Conservation (phyloP, 2,888 invertebrate genomes). For the Cetonia aurata region DNA sequence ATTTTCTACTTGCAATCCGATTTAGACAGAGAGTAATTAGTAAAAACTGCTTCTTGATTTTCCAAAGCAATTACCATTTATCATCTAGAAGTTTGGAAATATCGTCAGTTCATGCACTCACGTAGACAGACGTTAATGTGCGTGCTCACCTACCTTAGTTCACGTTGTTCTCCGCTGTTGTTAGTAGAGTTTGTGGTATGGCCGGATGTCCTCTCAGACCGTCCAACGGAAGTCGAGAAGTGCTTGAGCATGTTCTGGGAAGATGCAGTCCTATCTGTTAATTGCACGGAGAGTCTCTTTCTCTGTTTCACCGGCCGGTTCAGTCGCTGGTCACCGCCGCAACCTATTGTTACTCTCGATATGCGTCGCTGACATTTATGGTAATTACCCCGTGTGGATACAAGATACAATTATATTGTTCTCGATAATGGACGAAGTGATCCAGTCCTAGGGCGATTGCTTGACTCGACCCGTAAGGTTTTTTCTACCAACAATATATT, state of each 20-base stretch:
- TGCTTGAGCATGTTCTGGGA: slow-evolving; percentile 54
- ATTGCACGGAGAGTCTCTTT: slow-evolving; percentile 49
- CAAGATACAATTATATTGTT: slow-evolving; percentile 41
- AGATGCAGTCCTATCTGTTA: slow-evolving; percentile 54
- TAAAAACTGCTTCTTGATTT: too few relatives aligned
- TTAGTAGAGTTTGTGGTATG: slow-evolving; percentile 36
- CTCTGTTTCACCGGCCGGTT: slow-evolving; percentile 39
- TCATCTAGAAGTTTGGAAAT: neutral
- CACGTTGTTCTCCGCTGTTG: slow-evolving; percentile 25
- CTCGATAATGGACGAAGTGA: slow-evolving; percentile 35
- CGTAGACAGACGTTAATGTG: slow-evolving; percentile 20
- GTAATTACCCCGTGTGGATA: slow-evolving; percentile 42
- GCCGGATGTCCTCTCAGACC: slow-evolving; percentile 53
- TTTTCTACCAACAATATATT: neutral
- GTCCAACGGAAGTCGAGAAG: slow-evolving; percentile 53
- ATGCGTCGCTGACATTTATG: slow-evolving; percentile 48
- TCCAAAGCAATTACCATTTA: too few relatives aligned
- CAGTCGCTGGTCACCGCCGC: slow-evolving; percentile 41
- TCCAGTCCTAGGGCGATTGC: slow-evolving; percentile 15
- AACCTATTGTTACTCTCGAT: slow-evolving; percentile 47
- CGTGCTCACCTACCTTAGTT: slow-evolving; percentile 18
- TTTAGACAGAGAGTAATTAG: too few relatives aligned
- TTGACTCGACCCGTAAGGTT: neutral
- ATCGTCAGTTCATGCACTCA: neutral
- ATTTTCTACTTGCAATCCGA: too few relatives aligned